These are phyloP conservation scores for Rafetus swinhoei DNA, from an alignment of 2,113 vertebrate species.

Conservation along the genomic window DNA sequence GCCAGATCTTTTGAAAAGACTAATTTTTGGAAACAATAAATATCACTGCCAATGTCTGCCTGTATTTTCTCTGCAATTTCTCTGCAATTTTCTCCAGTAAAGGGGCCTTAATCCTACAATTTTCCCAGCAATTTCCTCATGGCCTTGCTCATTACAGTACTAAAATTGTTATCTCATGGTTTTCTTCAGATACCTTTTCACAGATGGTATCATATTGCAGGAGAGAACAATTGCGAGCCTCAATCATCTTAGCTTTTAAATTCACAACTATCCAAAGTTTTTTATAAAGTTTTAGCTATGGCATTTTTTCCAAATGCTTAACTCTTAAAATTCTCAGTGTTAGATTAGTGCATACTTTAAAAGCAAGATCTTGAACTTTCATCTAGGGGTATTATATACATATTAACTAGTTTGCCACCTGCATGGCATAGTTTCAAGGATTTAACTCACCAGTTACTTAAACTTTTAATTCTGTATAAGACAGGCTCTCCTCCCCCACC, in stretches of 20 bases:
- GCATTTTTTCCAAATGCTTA: conserved; percentile 45
- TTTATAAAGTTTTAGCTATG: conserved; percentile 37
- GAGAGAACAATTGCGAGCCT: conserved; percentile 54
- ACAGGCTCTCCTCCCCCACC: not conserved
- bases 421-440: not conserved
- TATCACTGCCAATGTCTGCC: conserved; percentile 26
- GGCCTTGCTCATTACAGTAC: conserved; percentile 45
- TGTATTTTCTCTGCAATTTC: conserved; percentile 33
- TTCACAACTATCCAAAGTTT: conserved; percentile 53
- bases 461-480: not conserved
- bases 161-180: conserved; percentile 68
- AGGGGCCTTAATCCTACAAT: conserved; percentile 60
- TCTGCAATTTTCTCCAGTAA: conserved; percentile 64
- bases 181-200: conserved; percentile 58
- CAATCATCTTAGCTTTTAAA: conserved; percentile 57
- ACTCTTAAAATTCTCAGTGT: conserved; percentile 2
- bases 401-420: not conserved
- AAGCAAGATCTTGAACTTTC: not conserved
- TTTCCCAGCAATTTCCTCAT: conserved; percentile 64
- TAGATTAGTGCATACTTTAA: not conserved
- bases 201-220: conserved; percentile 48
- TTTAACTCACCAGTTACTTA: rapidly evolving
- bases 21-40: conserved; percentile 49
- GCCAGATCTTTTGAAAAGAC: not conserved
- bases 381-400: not conserved